Conservation (phyloP, 2,797 vertebrate species). For the Dipus sagitta region DNA sequence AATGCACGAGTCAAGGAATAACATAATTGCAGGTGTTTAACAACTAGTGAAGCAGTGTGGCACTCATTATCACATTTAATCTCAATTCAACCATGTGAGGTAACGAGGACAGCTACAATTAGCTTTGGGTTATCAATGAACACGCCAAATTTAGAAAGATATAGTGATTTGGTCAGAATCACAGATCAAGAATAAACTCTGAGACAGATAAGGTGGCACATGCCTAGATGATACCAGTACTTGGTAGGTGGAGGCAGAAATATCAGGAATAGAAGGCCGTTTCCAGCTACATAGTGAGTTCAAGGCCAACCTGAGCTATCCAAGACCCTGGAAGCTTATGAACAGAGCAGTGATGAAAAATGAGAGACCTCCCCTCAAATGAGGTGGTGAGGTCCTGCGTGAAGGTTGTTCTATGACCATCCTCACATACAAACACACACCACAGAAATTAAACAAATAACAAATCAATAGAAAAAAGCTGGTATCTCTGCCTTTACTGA, state of each 20-base stretch:
- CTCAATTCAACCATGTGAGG: conserved; percentile 40
- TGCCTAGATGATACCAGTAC: neutral
- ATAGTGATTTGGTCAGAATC: conserved; percentile 40
- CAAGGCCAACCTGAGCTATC: neutral
- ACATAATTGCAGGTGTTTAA: conserved; percentile 58
- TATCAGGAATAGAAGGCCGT: neutral
- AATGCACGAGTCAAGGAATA: conserved; percentile 21
- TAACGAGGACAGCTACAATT: conserved; percentile 55
- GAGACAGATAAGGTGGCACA: no score
- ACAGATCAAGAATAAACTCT: conserved; percentile 4
- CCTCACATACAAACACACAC: no score
- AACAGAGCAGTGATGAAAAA: no score
- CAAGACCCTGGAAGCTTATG: neutral
- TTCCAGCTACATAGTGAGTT: no score
- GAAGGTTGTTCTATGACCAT: no score
- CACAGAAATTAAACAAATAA: no score
- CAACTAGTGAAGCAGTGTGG: conserved; percentile 51
- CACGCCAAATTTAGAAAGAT: conserved; percentile 1
- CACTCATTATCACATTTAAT: conserved; percentile 51
- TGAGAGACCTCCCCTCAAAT: no score
- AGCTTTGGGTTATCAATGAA: conserved; percentile 51
- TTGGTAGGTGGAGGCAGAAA: neutral
- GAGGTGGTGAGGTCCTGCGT: no score
- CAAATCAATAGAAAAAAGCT: no score
- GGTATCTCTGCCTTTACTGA: no score